Percentiles rank a stretch among this genome's conserved stretches.
These are phyloP conservation scores for Aphis craccivora DNA, from an alignment of 1,140 invertebrate species.

Conservation along the genomic window DNA sequence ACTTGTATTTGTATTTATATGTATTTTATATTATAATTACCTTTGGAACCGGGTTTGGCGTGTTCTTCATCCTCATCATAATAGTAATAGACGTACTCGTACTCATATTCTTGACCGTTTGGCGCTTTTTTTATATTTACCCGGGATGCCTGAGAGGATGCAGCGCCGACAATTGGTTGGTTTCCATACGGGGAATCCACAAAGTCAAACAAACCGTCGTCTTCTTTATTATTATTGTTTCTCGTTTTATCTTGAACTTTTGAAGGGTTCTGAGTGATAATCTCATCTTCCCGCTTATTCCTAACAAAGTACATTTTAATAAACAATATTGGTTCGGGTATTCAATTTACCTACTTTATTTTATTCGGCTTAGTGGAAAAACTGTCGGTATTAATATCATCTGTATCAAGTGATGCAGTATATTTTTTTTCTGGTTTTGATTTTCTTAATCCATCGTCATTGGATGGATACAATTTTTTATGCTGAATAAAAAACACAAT, in stretches of 20 bases:
- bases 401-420: not conserved
- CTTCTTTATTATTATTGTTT: slow-evolving; percentile 56
- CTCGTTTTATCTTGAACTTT: slow-evolving; percentile 8
- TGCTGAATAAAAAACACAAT: not conserved
- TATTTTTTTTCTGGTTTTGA: slow-evolving; percentile 20
- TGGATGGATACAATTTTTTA: slow-evolving; percentile 35
- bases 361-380: not conserved
- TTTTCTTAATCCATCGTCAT: not conserved
- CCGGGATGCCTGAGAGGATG: slow-evolving; percentile 66
- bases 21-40: not conserved
- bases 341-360: not conserved
- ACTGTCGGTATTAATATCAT: not conserved
- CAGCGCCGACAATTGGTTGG: slow-evolving; percentile 61
- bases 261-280: not conserved
- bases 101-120: slow-evolving; percentile 90
- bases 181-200: slow-evolving; percentile 62
- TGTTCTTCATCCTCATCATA: slow-evolving; percentile 80
- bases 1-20: too few relatives aligned
- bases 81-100: slow-evolving; percentile 91
- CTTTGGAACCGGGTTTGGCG: slow-evolving; percentile 41
- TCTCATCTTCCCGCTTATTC: not conserved
- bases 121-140: slow-evolving; percentile 86
- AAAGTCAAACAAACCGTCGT: slow-evolving; percentile 62
- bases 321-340: not conserved
- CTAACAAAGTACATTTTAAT: not conserved